Evolutionary conservation across 2,113 vertebrate species (phyloP), one percentile per base, ranked within the genome.

Genomic region (Pluvialis apricaria): DNA sequence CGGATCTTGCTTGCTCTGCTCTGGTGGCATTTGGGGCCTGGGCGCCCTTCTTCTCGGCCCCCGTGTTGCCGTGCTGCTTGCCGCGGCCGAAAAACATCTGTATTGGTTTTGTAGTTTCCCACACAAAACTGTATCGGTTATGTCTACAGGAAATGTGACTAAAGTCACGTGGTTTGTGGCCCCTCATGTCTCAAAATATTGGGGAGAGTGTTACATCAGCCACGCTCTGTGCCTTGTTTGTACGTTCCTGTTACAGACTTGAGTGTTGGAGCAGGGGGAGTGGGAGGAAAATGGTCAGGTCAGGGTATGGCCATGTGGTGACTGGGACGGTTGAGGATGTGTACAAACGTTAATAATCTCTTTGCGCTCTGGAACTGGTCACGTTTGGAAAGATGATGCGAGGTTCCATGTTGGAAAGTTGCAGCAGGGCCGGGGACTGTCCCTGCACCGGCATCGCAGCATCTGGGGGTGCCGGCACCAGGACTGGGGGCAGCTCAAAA

Each of bases 391-490:
- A 36, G 47, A 9, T 1, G 7, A 8, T 0, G 11, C 1, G 1
- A 1, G 55, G 15, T 36, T 68, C 72, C 1, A 1, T 8, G 28
- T n/a, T 1, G 3, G 17, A 21, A 32, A 6, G 17, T 4, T 9
- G 4, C 3, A 2, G 40, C 1, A 2, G 47, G 34, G 40, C 28
- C 0, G 1, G 40, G 40, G 40, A 31, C 28, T 1, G 5, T 44
- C 8, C 10, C 47, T 44, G 38, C 26, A 8, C 14, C 1, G 1
- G 51, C 25, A 25, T 36, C 40, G 4, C 2, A 8, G 15, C 2
- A 0, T 10, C 36, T 1, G 1, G 15, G 25, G 25, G 4, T 12
- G 12, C 20, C 0, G 2, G 34, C 15, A 17, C 26, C 1, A 2
- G 42, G 29, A 6, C 14, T 47, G 1, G 2, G 60, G 44, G n/a